Conservation (phyloP, 2,797 vertebrate species). For the Tympanoctomys barrerae region DNA sequence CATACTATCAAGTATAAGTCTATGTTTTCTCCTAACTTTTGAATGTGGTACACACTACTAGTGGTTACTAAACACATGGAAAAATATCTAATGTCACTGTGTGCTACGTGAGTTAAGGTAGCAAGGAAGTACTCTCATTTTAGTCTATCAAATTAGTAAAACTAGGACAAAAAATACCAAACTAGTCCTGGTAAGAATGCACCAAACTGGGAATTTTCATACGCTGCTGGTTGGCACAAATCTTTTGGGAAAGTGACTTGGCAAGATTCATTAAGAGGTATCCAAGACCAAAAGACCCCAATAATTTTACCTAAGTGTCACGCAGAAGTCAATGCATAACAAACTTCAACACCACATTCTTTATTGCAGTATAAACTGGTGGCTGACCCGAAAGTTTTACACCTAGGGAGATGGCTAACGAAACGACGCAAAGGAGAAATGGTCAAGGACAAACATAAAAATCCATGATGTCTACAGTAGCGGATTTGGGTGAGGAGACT, state of each 20-base stretch:
- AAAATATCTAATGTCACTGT: not conserved
- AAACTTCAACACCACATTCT: not conserved
- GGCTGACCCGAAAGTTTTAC: not conserved
- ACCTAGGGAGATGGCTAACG: not conserved
- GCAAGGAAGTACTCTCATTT: not conserved
- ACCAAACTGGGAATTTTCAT: not conserved
- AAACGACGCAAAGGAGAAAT: not conserved
- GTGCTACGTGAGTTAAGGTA: not conserved
- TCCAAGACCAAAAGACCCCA: not conserved
- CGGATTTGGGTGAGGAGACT: not conserved
- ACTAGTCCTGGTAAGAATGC: not conserved
- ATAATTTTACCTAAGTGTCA: not conserved
- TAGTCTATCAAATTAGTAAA: conserved; percentile 12
- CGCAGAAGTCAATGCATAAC: not conserved
- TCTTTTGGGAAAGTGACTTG: conserved; percentile 25
- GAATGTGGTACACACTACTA: not conserved
- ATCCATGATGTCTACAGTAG: not conserved
- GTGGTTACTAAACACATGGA: not conserved
- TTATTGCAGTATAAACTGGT: not conserved
- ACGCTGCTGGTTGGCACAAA: not conserved
- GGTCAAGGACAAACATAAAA: not conserved
- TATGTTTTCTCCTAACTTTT: not conserved
- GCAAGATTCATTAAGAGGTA: not conserved
- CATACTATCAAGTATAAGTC: not conserved
- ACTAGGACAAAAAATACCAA: not conserved